Base-by-base conservation (phyloP, 2,113 vertebrate genomes). In the Ginglymostoma cirratum region DNA sequence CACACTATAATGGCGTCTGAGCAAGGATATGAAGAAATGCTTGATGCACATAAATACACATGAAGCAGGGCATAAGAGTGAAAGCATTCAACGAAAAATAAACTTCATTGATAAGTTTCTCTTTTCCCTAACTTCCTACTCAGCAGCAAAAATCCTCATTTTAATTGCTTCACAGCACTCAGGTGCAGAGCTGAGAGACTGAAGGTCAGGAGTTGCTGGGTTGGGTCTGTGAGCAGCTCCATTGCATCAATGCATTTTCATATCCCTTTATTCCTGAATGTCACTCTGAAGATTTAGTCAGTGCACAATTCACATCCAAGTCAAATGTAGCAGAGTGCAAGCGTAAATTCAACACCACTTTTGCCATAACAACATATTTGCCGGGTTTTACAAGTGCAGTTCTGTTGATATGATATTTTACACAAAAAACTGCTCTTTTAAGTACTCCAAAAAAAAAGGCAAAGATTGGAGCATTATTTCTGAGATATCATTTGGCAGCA, bases 161-260 rank as follows among this genome's bases (percentile, higher is more conserved):
- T 38, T 66, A 93, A 38, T 93, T 66, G 61, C 55, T 93, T 93
- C n/a, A 93, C 89, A 66, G 89, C 89, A 93, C 89, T 66, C 89
- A 67, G 21, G 34, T 67, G 89, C 61, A 67, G 89, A 93, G 38
- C 19, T 66, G 89, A 93, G 61, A 93, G 61, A 92, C 21, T 38
- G 2, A 93, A 66, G n/a, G 89, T 38, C 34, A 67, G 89, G 34
- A n/a, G n/a, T 93, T 38, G 61, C 61, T 66, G n/a, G 3, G 14
- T 34, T 66, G 34, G 66, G 61, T 8, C n/a, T 66, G 19, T 93
- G 17, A 93, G 65, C 34, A 66, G 55, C 7, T 10, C 34, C 4
- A 65, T n/a, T 38, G 34, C 17, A 38, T 66, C 34, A 92, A 2
- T 66, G 55, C 34, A 34, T 19, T 38, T n/a, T 0, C 30, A 7